Conservation (phyloP, 1,140 invertebrate species). For the Gerris buenoi region DNA sequence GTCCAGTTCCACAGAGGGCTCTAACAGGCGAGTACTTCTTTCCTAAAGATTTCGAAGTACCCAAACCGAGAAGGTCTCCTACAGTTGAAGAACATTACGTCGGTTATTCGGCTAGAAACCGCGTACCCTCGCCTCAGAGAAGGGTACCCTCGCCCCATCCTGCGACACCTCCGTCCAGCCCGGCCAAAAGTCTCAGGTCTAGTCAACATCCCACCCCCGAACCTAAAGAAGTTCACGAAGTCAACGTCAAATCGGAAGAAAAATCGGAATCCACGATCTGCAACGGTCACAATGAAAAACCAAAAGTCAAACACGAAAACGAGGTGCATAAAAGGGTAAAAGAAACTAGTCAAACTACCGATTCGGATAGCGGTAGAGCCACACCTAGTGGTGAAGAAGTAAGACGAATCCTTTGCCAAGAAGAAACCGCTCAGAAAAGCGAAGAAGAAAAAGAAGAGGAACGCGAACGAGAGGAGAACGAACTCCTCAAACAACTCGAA, state of each 20-base stretch:
- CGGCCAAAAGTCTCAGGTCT: neutral
- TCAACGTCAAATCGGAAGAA: neutral
- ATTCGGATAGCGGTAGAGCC: neutral
- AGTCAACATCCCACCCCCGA: neutral
- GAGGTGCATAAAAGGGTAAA: neutral
- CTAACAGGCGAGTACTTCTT: constrained; percentile 1
- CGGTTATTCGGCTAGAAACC: neutral
- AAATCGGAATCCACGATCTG: neutral
- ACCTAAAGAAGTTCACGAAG: neutral
- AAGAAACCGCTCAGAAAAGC: constrained; percentile 1
- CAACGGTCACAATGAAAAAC: neutral
- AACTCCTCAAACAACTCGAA: constrained; percentile 12
- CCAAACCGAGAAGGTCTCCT: neutral
- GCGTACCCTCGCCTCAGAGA: neutral
- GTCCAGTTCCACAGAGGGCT: neutral
- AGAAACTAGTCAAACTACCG: neutral
- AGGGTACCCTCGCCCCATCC: neutral
- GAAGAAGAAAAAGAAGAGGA: constrained; percentile 11
- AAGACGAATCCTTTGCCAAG: constrained; percentile 4
- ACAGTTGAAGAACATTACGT: neutral
- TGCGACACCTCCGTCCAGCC: neutral
- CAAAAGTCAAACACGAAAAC: neutral
- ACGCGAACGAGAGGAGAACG: neutral
- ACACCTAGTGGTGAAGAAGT: constrained; percentile 8
- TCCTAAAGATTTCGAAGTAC: neutral